Evolutionary conservation across 1,140 invertebrate genomes (phyloP).

Genomic region (Zophobas morio): DNA sequence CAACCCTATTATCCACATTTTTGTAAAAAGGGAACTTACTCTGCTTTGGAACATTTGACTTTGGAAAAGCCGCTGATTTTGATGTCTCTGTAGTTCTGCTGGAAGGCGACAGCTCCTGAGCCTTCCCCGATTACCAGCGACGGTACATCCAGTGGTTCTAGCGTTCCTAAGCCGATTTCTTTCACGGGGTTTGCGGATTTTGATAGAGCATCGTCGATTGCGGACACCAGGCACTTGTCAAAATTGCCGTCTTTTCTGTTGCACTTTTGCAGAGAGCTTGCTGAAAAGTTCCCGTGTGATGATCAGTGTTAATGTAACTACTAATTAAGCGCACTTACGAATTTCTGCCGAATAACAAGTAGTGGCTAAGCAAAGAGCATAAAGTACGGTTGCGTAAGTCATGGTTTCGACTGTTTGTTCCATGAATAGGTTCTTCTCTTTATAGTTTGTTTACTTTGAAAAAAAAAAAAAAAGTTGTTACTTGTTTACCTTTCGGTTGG

Average conservation of each 20-base stretch:
- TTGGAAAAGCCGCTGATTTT: constrained; percentile 28
- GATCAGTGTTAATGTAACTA: too few species aligned
- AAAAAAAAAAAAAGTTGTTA: too few species aligned
- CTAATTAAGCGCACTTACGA: too few species aligned
- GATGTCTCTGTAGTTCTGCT: constrained; percentile 43
- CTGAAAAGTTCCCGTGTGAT: neutral
- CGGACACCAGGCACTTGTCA: constrained; percentile 36
- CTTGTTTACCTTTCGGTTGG: too few species aligned
- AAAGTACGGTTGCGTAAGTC: too few species aligned
- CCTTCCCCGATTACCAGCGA: constrained; percentile 35
- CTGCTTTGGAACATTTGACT: neutral
- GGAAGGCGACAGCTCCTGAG: constrained; percentile 35
- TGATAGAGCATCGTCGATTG: constrained; percentile 39
- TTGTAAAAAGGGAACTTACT: constrained; percentile 19
- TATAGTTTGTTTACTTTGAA: too few species aligned
- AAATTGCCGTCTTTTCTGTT: constrained; percentile 16
- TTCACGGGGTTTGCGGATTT: neutral
- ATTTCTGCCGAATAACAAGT: too few species aligned
- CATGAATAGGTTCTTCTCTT: too few species aligned
- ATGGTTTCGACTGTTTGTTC: too few species aligned
- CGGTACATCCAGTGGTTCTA: constrained; percentile 47
- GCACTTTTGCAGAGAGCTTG: constrained; percentile 31
- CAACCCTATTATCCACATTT: neutral
- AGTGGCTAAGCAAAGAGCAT: too few species aligned
- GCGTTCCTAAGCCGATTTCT: neutral